Conservation (phyloP, 2,797 vertebrate genomes). For the Phaenicophaeus curvirostris region DNA sequence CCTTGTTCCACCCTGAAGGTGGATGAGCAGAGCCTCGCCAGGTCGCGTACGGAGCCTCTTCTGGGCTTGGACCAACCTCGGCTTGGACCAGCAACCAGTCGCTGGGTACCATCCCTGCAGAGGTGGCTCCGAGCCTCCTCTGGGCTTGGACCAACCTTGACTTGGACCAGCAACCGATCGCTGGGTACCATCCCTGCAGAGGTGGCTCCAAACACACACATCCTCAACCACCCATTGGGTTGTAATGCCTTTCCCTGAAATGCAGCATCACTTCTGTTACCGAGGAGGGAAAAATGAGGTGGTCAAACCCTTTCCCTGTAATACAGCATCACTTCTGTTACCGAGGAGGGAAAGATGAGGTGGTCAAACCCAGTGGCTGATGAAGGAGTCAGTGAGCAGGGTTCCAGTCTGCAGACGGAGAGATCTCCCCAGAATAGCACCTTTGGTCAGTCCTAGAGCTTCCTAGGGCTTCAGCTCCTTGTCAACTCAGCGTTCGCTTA, state of each 20-base stretch:
- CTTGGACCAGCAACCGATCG: fast-evolving
- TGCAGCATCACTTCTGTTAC: fast-evolving
- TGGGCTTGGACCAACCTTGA: fast-evolving
- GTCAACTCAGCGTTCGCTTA: neutral
- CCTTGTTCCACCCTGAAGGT: neutral
- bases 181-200: neutral
- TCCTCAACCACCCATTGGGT: neutral
- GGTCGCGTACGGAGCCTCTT: fast-evolving
- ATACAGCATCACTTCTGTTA: too few species aligned
- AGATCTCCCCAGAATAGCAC: too few species aligned
- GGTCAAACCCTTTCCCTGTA: neutral
- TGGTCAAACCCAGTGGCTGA: too few species aligned
- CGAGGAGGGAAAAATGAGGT: neutral
- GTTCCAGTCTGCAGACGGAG: neutral
- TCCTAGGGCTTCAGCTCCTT: neutral
- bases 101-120: neutral
- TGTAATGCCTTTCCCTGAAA: neutral
- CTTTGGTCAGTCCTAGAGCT: neutral
- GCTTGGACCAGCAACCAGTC: neutral
- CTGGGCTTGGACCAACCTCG: fast-evolving
- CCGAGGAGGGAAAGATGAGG: too few species aligned
- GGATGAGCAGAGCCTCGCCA: fast-evolving
- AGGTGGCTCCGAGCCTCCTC: fast-evolving
- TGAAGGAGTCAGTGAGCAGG: neutral
- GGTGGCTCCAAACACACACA: fast-evolving